Evolutionary conservation across 23 tunicate species (phyloP), one percentile per base, ranked within the genome.

Genomic region (Ciona savignyi): DNA sequence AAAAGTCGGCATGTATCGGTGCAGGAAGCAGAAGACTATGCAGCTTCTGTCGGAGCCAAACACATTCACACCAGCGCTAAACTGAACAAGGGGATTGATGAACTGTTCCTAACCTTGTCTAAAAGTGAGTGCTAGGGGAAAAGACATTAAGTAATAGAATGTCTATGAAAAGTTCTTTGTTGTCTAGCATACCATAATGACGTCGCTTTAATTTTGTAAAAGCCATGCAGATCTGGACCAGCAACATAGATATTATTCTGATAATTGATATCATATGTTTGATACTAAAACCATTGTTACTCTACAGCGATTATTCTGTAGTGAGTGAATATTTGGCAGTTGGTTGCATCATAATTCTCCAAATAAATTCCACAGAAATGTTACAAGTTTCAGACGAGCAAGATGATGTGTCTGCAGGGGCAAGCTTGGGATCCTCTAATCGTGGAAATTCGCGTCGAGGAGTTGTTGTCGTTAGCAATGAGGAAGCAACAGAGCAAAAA

Each of bases 1-100:
- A 84, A 84, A 65, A 87, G 80, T 60, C 79, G 97, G 2, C 86
- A 91, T 60, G 97, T 91, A 0, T 51, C 97, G 9, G 80, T 84
- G 2, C 78, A 88, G 51, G 91, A 91, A 32, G 97, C 97, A 23
- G 97, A 91, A 76, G 97, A 82, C 27, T 91, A 91, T 56, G 97
- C 97, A 4, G 30, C 63, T 27, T 79, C 86, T 0, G 97, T 91
- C 25, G 97, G 97, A 49, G 97, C 97, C n/a, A 91, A 91, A 64
- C 97, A 91, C 77, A 34, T 91, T 24, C 97, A 91, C 79, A 91
- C 97, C 23, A 91, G 97, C 62, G 97, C 97, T 23, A 91, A 91
- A 56, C 84, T 79, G 1, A 85, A 85, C 76, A 91, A 80, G 72
- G 97, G 97, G 65, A 91, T 85, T 60, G 97, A 91, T 28, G 97